phyloP scores from a whole-genome alignment of 2,888 invertebrate genomes.

The Drosophila prostipennis region DNA sequence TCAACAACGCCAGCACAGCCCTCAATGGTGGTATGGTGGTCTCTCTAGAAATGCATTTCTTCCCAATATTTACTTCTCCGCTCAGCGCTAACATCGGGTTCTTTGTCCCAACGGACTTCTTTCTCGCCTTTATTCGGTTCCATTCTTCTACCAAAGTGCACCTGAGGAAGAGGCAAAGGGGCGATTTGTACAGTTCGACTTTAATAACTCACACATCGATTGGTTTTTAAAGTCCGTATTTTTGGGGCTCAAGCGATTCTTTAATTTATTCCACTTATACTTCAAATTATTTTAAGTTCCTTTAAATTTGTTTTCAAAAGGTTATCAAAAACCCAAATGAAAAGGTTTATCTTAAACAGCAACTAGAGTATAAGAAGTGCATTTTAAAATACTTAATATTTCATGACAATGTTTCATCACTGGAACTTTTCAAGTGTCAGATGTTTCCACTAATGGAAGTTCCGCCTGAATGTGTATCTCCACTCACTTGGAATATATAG shows the following conservation, averaged over 20 bases:
- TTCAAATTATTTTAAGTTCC: no score
- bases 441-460: not conserved
- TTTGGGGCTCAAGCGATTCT: no score
- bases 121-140: slow-evolving; percentile 9
- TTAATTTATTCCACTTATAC: no score
- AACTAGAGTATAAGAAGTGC: no score
- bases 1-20: slow-evolving; percentile 11
- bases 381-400: no score
- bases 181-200: slow-evolving; percentile 11
- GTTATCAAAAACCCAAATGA: no score
- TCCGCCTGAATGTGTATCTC: not conserved
- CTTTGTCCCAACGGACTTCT: slow-evolving; percentile 35
- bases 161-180: slow-evolving; percentile 14
- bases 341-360: no score
- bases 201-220: not conserved
- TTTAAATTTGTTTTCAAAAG: no score
- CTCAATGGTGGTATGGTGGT: slow-evolving; percentile 25
- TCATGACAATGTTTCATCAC: not conserved
- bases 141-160: slow-evolving; percentile 28
- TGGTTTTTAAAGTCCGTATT: not conserved
- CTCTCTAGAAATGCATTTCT: slow-evolving; percentile 26
- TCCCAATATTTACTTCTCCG: slow-evolving; percentile 17
- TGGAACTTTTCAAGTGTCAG: not conserved
- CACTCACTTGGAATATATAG: slow-evolving; percentile 12
- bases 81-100: slow-evolving; percentile 15